These are phyloP conservation scores for Thunnus albacares DNA, from an alignment of 2,797 vertebrate species.

Conservation along the genomic window DNA sequence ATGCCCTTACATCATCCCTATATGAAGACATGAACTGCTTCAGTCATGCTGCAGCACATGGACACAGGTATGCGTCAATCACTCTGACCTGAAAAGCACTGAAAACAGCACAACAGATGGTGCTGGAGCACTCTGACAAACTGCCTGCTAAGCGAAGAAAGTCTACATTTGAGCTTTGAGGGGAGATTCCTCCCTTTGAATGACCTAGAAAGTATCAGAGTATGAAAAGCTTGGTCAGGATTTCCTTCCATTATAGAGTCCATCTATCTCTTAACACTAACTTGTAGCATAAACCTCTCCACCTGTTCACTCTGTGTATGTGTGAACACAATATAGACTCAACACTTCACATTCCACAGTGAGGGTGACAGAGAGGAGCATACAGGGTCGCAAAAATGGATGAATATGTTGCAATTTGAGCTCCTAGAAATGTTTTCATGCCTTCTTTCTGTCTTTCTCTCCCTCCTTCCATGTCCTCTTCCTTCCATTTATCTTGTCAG, in stretches of 20 bases:
- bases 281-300: conserved; percentile 59
- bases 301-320: conserved; percentile 73
- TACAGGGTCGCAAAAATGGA: conserved; percentile 42
- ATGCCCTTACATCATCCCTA: conserved; percentile 91
- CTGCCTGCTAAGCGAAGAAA: neutral
- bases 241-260: conserved; percentile 32
- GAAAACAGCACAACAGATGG: neutral
- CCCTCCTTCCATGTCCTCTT: conserved; percentile 4
- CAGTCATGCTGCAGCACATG: conserved; percentile 95
- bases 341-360: conserved; percentile 76
- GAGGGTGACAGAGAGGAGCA: conserved; percentile 60
- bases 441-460: conserved; percentile 12
- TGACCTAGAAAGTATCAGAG: neutral
- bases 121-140: conserved; percentile 3
- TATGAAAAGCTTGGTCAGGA: conserved; percentile 2
- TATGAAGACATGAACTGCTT: conserved; percentile 99
- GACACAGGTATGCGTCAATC: conserved; percentile 90
- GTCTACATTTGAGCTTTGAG: conserved; percentile 6
- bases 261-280: conserved; percentile 67
- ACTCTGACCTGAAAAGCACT: neutral
- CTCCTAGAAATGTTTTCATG: conserved; percentile 31
- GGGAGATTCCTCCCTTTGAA: conserved; percentile 20
- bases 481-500: conserved; percentile 77
- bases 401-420: conserved; percentile 22
- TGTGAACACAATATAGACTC: conserved; percentile 75